Evolutionary conservation across 2,113 vertebrate genomes (phyloP).

Genomic region (Fulmarus glacialis): DNA sequence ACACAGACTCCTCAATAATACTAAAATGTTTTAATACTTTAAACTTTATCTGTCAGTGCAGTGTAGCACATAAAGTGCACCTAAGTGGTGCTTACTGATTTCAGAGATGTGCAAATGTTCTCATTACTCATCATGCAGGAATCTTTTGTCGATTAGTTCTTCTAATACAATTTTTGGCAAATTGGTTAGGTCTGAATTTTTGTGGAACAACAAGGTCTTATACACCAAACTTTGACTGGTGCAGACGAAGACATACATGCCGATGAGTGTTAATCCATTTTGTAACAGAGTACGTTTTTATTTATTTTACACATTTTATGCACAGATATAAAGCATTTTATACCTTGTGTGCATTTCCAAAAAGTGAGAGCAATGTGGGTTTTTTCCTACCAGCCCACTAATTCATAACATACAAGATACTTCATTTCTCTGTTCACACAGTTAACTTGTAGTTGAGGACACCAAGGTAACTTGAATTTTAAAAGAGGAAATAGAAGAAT

Average conservation of each 20-base stretch:
- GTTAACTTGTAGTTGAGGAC: not conserved
- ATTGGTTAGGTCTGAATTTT: not conserved
- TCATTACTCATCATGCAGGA: not conserved
- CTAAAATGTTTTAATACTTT: not conserved
- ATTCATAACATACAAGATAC: not conserved
- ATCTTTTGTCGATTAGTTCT: not conserved
- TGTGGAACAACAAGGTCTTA: not conserved
- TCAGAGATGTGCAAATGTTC: not conserved
- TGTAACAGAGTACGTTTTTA: not conserved
- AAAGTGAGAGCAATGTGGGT: not conserved
- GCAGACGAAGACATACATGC: not conserved
- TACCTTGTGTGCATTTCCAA: not conserved
- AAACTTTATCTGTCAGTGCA: not conserved
- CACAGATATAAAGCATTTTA: not conserved
- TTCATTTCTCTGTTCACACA: not conserved
- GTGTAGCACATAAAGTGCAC: not conserved
- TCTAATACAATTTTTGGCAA: not conserved
- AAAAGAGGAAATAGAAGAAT: not conserved
- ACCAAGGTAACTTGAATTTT: not conserved
- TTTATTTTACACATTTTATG: not conserved
- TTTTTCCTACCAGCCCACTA: not conserved
- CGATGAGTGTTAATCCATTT: fast-evolving
- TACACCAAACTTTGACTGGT: not conserved
- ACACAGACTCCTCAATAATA: not conserved
- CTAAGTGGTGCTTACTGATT: not conserved